phyloP scores from a whole-genome alignment of 2,797 vertebrate genomes.

The Etheostoma nigrum region DNA sequence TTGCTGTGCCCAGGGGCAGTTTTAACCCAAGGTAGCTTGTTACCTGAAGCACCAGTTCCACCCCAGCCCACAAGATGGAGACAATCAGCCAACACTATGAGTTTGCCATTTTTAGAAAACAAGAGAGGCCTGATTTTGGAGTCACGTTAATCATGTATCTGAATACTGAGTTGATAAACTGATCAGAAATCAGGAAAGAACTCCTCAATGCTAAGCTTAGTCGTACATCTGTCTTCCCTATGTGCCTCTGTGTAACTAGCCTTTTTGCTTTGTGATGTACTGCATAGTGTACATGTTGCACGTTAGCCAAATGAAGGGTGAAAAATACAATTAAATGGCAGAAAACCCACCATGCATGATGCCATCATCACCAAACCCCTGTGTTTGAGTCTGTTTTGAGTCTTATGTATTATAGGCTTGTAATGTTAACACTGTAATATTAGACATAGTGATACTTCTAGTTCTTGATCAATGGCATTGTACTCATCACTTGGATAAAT shows the following conservation, averaged over 20 bases:
- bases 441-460: conserved; percentile 46
- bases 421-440: conserved; percentile 58
- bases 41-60: conserved; percentile 54
- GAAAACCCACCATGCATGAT: conserved; percentile 63
- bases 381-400: conserved; percentile 41
- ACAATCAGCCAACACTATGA: conserved; percentile 59
- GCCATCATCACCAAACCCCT: conserved; percentile 53
- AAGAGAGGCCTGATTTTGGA: conserved; percentile 27
- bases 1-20: conserved; percentile 10
- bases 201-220: conserved; percentile 47
- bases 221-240: conserved; percentile 69
- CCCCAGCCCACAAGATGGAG: conserved; percentile 67
- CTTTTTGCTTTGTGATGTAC: conserved; percentile 74
- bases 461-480: conserved; percentile 29
- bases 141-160: conserved; percentile 30
- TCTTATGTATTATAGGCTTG: conserved; percentile 52
- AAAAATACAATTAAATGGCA: conserved; percentile 28
- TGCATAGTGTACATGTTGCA: conserved; percentile 73
- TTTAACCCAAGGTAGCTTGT: conserved; percentile 24
- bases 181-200: conserved; percentile 28
- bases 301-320: conserved; percentile 48
- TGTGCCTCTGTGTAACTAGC: conserved; percentile 73
- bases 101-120: conserved; percentile 29
- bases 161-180: conserved; percentile 37
- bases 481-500: conserved; percentile 29